Evolutionary conservation across 1,140 invertebrate genomes (phyloP).

Genomic region (Diuraphis noxia): DNA sequence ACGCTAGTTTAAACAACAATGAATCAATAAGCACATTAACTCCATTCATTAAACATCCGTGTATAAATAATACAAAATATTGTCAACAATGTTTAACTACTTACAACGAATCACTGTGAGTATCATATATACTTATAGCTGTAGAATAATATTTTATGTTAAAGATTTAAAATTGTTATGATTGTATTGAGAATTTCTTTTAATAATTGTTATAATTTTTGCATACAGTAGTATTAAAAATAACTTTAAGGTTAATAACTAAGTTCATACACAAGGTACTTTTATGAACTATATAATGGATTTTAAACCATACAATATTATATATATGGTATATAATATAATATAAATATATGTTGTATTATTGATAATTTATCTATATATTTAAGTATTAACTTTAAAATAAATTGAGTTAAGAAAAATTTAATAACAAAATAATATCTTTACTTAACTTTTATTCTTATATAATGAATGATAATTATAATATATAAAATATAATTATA

Average conservation of each 20-base stretch:
- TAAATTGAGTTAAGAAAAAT: no score
- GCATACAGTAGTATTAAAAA: neutral
- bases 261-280: neutral
- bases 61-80: neutral
- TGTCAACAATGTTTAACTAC: constrained; percentile 2
- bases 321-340: neutral
- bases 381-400: neutral
- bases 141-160: neutral
- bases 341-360: neutral
- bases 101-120: constrained; percentile 25
- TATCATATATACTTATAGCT: neutral
- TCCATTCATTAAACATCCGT: neutral
- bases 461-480: neutral
- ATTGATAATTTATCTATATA: neutral
- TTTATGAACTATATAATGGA: neutral
- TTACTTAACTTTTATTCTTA: neutral
- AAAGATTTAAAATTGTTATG: neutral
- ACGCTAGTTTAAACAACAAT: neutral
- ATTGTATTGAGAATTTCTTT: neutral
- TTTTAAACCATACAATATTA: no score
- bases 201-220: neutral
- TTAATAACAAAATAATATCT: neutral
- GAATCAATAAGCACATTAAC: neutral
- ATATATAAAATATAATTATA: neutral
- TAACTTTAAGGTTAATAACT: neutral